Percentiles rank a stretch among this genome's conserved stretches.
phyloP scores from a whole-genome alignment of 1,140 invertebrate genomes.

The Hirudo medicinalis region DNA sequence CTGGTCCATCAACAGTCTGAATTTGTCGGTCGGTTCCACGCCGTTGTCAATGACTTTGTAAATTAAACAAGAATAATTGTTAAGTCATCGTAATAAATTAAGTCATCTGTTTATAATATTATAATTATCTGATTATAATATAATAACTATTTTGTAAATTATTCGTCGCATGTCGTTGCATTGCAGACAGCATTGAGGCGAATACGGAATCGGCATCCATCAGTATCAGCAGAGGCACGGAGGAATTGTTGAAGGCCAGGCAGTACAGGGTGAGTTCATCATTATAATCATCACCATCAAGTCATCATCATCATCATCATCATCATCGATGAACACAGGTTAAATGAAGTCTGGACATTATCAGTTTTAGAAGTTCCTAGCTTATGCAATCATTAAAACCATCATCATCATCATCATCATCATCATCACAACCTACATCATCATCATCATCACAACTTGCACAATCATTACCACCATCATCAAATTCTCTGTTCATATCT shows the following conservation, averaged over 20 bases:
- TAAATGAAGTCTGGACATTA: too few relatives aligned
- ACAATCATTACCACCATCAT: too few relatives aligned
- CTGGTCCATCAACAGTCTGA: not conserved
- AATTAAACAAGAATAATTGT: too few relatives aligned
- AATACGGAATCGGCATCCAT: not conserved
- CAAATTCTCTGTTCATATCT: too few relatives aligned
- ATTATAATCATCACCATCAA: not conserved
- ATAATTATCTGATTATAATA: not conserved
- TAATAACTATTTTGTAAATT: too few relatives aligned
- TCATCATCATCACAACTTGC: not conserved
- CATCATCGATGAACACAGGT: not conserved
- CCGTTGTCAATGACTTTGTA: not conserved
- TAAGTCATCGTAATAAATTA: too few relatives aligned
- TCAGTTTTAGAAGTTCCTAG: too few relatives aligned
- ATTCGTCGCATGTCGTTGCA: not conserved
- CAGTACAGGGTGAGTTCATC: not conserved
- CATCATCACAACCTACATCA: not conserved
- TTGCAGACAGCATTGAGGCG: constrained; percentile 5
- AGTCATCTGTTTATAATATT: not conserved
- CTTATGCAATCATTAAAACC: not conserved
- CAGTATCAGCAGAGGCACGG: not conserved
- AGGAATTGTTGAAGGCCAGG: not conserved
- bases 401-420: not conserved
- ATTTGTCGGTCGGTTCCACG: not conserved
- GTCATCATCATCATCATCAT: not conserved